A percentile compares a stretch with the other conserved stretches of the same genome.
Evolutionary conservation across 2,888 invertebrate species (phyloP).

Genomic region (Punctoribates punctum): DNA sequence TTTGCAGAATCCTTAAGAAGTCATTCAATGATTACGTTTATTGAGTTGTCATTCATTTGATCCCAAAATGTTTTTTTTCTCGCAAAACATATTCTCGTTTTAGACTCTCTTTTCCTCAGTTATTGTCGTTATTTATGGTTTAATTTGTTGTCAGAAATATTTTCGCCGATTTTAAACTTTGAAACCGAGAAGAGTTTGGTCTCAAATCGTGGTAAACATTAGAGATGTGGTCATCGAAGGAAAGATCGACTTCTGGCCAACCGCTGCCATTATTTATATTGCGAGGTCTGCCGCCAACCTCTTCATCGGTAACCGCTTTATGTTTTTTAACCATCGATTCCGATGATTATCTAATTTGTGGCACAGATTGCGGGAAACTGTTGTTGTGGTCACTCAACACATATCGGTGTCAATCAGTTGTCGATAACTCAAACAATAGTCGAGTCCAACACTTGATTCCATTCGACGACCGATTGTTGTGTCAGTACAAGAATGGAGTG

Average conservation of each 20-base stretch:
- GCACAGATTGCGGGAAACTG: conserved; percentile 30
- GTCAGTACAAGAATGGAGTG: conserved; percentile 18
- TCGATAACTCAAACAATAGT: background rate
- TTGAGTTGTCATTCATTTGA: too few species aligned
- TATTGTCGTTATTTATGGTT: too few species aligned
- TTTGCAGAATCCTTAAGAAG: too few species aligned
- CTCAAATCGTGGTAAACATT: too few species aligned
- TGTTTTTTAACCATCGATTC: background rate
- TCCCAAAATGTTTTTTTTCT: too few species aligned
- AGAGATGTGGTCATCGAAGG: too few species aligned
- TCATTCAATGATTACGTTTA: too few species aligned
- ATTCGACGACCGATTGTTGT: background rate
- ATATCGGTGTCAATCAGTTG: conserved; percentile 26
- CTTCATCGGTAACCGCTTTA: background rate
- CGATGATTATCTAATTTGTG: conserved; percentile 25
- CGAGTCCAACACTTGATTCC: background rate
- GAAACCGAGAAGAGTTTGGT: too few species aligned
- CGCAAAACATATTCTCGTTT: too few species aligned
- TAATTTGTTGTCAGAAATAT: too few species aligned
- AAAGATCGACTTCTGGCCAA: background rate
- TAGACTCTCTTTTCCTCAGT: too few species aligned
- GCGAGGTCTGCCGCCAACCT: background rate
- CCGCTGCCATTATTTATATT: background rate
- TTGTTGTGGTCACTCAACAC: conserved; percentile 29
- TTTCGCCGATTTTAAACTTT: too few species aligned